Base-by-base conservation (phyloP, 1,140 invertebrate species). In the Conopomorpha cramerella region DNA sequence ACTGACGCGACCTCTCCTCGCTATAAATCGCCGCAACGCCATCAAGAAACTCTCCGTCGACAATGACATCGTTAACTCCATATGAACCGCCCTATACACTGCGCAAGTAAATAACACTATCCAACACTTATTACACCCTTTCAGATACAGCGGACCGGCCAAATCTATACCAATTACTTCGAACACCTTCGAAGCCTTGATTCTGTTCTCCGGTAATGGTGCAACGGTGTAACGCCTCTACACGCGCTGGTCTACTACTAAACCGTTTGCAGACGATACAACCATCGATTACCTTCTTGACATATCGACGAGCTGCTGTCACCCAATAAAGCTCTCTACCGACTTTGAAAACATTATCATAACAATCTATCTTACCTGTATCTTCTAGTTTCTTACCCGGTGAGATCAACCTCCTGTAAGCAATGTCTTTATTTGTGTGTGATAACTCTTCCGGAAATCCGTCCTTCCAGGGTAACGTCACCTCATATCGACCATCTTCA, bases 51-150 rank as follows among this genome's bases (percentile, higher is more conserved):
- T 30, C 8, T 49, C 40, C 7, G 54, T 55, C 0, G 48, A 49
- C 10, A 67, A 31, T 1, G 55, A 51, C 2, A 34, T 37, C 1
- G 48, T 41, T 6, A 70, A 27, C 41, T 77, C 71, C 2, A 73
- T 36, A 48, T 76, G 61, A 4, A 73, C 43, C 1, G 57, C 64
- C 23, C 58, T 30, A 35, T 55, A 60, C 10, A 56, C 41, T 0
- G 54, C 51, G 39, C 64, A 70, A 4, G 62, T 46, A 13, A 42
- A 46, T 13, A 46, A n/a, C 8, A 33, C 36, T 3, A 46, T 34
- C 31, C 36, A 42, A 15, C 23, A 26, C 27, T 43, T 43, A 23
- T 39, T 7, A 4, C 26, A 11, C 4, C 12, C n/a, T 25, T n/a
- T 4, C 7, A 34, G 7, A 19, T 16, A 31, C 13, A 38, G 18